Evolutionary conservation across 2,113 vertebrate genomes (phyloP).

Genomic region (Psettodes erumei): DNA sequence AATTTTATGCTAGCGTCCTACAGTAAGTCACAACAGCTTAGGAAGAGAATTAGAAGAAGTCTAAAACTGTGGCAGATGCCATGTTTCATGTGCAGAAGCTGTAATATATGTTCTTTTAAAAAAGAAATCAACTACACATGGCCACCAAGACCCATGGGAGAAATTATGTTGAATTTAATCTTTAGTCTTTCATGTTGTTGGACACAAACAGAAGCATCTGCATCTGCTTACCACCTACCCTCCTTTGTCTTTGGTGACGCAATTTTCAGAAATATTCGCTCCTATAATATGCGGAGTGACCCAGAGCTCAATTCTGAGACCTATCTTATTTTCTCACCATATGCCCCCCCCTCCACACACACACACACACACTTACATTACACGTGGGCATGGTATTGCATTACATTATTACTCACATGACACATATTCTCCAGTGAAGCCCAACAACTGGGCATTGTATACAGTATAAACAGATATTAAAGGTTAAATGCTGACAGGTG

Average conservation of each 20-base stretch:
- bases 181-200: constrained; percentile 1
- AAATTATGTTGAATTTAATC: constrained; percentile 6
- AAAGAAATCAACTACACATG: constrained; percentile 14
- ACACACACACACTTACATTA: not conserved
- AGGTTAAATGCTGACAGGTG: not conserved
- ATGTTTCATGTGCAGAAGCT: not conserved
- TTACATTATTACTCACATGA: not conserved
- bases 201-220: constrained; percentile 40
- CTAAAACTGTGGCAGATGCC: too few species aligned
- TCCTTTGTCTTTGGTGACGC: constrained; percentile 23
- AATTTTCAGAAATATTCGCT: not conserved
- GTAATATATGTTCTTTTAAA: not conserved
- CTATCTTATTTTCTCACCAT: not conserved
- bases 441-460: not conserved
- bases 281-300: not conserved
- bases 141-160: not conserved
- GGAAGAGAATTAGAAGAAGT: too few species aligned
- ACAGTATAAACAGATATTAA: not conserved
- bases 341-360: not conserved
- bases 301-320: constrained; percentile 12
- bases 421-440: not conserved
- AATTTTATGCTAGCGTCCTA: too few species aligned
- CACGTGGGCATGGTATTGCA: not conserved
- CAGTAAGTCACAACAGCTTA: too few species aligned
- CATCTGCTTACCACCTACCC: constrained; percentile 31